Base-by-base conservation (phyloP, 1,140 invertebrate species). In the Drosophila ironensis region DNA sequence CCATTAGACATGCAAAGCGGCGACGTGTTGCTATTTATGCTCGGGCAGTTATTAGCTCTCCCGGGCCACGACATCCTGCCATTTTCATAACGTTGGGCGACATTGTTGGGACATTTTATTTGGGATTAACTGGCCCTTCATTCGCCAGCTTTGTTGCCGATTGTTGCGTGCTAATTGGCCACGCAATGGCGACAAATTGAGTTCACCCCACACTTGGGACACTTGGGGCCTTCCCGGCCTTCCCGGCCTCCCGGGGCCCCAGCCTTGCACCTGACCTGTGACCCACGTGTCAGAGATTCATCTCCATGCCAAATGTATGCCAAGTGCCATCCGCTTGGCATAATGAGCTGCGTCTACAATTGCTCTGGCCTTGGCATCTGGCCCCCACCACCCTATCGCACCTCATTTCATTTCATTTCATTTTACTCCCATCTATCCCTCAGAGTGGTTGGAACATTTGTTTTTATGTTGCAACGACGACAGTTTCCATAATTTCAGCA, bases 91-190 rank as follows among this genome's bases (percentile, higher is more conserved):
- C 40, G 8, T n/a, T n/a, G n/a, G n/a, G n/a, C 16, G 5, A 1
- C 37, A 69, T 69, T 78, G 64, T 61, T 80, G 40, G 40, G 17
- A 28, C 30, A 50, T 53, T 19, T 37, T 54, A 38, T 53, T 47
- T 38, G 14, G 16, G 38, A 46, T 45, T 44, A 53, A 28, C 33
- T 33, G 16, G 4, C 8, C 33, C 24, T 14, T 56, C 41, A 30
- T 46, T 67, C 64, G 57, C 12, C 11, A n/a, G 9, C 6, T 9
- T 28, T 16, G 33, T 37, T 67, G 53, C 46, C 17, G 42, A 64
- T 63, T 68, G 81, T 77, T 82, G 78, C 78, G 80, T 82, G 80
- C 76, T 84, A 82, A 82, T 82, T 82, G 80, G 73, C 78, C 73
- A 86, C 78, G 64, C 76, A 76, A 86, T 74, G 70, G 70, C 74